These are phyloP conservation scores for Chitala chitala DNA, from an alignment of 2,113 vertebrate genomes.

Conservation along the genomic window DNA sequence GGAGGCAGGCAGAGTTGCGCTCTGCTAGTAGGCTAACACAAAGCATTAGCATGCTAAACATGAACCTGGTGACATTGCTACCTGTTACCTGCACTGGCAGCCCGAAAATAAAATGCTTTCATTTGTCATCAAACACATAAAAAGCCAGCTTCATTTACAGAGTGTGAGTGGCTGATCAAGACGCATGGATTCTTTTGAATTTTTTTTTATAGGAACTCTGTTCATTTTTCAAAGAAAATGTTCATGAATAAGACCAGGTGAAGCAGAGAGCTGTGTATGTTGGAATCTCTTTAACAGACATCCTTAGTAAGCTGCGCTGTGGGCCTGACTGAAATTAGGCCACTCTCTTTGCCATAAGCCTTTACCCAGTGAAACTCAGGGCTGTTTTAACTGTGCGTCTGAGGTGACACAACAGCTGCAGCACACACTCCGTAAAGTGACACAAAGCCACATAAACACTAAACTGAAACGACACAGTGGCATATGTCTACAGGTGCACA, in stretches of 20 bases:
- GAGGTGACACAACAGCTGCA: neutral
- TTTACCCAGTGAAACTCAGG: neutral
- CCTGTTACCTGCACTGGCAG: conserved; percentile 44
- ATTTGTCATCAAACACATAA: conserved; percentile 24
- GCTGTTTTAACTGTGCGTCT: neutral
- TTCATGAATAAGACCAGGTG: conserved; percentile 28
- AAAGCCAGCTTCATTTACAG: conserved; percentile 37
- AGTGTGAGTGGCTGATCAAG: conserved; percentile 42
- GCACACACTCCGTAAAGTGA: neutral
- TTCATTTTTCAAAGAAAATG: conserved; percentile 36
- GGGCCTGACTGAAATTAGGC: conserved; percentile 25
- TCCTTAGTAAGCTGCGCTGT: conserved; percentile 41
- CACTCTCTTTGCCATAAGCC: neutral
- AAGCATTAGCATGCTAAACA: conserved; percentile 32
- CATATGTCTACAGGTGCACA: neutral
- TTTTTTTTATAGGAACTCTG: conserved; percentile 51
- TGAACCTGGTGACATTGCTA: conserved; percentile 15
- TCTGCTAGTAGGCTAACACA: neutral
- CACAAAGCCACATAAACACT: conserved; percentile 19
- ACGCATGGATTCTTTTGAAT: conserved; percentile 53
- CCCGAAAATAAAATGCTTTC: conserved; percentile 22
- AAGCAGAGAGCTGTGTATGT: conserved; percentile 38
- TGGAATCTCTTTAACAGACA: conserved; percentile 36
- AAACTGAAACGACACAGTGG: neutral
- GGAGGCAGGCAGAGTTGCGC: neutral